Evolutionary conservation across 2,113 vertebrate genomes (phyloP), one percentile per base, ranked within the genome.

Genomic region (Pelmatolapia mariae): DNA sequence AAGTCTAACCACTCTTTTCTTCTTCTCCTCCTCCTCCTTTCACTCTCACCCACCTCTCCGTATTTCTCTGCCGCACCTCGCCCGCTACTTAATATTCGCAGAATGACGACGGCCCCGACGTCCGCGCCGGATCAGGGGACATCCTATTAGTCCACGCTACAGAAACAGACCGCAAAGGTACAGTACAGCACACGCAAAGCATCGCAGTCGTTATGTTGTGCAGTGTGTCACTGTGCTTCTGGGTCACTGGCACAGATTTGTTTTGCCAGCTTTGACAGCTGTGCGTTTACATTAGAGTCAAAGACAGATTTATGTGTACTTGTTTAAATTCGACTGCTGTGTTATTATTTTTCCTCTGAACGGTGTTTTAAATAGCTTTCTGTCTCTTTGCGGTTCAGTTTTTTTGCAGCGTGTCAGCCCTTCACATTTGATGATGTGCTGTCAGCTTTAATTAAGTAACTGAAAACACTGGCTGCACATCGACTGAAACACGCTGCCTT

Each of bases 91-190:
- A 22, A 45, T 56, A 59, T 82, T 31, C 29, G 54, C 95, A 99
- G 99, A 98, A 97, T 12, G 99, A 99, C 1, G 99, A 99, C 2
- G 99, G 99, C 13, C 99, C 99, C 1, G 99, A 99, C 47, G 99
- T 99, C 5, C 97, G 99, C 3, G 99, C 98, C 1, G 99, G 99
- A 52, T 99, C 99, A 0, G 98, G 98, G 31, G 98, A 99, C 71
- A 99, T 99, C 86, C 94, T 99, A 7, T 83, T 99, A 91, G 99
- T 99, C 87, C 99, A 99, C 0, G 99, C 99, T 10, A 99, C 99
- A 1, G 98, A 99, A 94, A 99, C 98, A 0, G 99, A 99, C 93
- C 97, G 98, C 90, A 99, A 99, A 98, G 99, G 99, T 99, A 96
- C 86, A 33, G 82, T 86, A 61, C n/a, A 38, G 66, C 18, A 12